These are phyloP conservation scores for Solenopsis invicta DNA, from an alignment of 1,140 invertebrate genomes.

Conservation along the genomic window DNA sequence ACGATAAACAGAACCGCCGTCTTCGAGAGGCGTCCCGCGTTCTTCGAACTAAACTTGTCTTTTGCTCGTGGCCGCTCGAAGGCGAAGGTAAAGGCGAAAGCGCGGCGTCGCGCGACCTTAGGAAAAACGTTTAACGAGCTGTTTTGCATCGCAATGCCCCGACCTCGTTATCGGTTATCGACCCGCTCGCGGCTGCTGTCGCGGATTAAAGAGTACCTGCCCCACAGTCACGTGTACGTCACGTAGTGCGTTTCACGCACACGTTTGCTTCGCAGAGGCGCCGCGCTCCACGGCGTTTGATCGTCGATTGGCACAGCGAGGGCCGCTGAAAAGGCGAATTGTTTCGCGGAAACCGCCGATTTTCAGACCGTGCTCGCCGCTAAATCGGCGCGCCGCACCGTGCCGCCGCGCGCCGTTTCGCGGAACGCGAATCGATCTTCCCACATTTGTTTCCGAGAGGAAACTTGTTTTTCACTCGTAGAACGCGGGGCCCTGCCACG, in stretches of 20 bases:
- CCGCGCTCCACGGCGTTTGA: constrained; percentile 65
- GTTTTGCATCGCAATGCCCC: constrained; percentile 84
- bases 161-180: constrained; percentile 85
- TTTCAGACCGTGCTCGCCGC: constrained; percentile 55
- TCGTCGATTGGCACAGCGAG: constrained; percentile 58
- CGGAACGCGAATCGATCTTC: constrained; percentile 62
- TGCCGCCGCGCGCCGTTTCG: constrained; percentile 28
- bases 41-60: constrained; percentile 61
- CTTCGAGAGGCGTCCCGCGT: constrained; percentile 22
- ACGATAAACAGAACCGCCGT: constrained; percentile 19
- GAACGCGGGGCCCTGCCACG: constrained; percentile 16
- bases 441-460: constrained; percentile 62
- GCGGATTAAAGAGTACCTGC: constrained; percentile 76
- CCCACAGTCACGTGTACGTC: constrained; percentile 56
- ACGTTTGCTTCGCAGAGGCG: constrained; percentile 19
- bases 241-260: constrained; percentile 23
- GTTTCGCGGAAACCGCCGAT: constrained; percentile 72
- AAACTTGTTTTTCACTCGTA: constrained; percentile 54
- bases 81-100: constrained; percentile 63
- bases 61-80: constrained; percentile 52
- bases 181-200: constrained; percentile 71
- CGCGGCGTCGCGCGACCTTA: constrained; percentile 76
- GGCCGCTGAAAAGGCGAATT: constrained; percentile 68
- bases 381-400: constrained; percentile 55
- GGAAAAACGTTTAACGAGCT: constrained; percentile 82